A percentile compares a stretch with the other conserved stretches of the same genome.
These are phyloP conservation scores for Promerops cafer DNA, from an alignment of 2,113 vertebrate species.

Conservation along the genomic window DNA sequence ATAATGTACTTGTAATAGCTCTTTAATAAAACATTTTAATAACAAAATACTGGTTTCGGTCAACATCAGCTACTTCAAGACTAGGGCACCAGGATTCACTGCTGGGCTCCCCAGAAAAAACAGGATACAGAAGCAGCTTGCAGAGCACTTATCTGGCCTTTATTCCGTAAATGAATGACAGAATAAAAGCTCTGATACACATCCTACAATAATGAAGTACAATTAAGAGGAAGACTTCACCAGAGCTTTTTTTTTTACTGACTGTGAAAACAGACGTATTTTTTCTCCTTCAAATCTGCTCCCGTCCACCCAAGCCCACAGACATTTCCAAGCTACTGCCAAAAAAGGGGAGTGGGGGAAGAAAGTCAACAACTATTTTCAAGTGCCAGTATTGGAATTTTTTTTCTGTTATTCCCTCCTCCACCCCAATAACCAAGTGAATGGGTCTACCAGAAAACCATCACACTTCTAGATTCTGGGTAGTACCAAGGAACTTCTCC, in stretches of 20 bases:
- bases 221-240: neutral
- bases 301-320: neutral
- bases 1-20: neutral
- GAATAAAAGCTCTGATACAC: neutral
- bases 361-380: neutral
- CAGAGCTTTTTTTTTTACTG: neutral
- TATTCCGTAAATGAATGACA: neutral
- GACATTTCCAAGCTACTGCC: neutral
- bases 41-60: neutral
- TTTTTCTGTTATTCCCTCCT: neutral
- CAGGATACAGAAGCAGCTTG: neutral
- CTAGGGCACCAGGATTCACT: neutral
- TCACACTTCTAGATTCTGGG: neutral
- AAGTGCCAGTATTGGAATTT: neutral
- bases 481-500: neutral
- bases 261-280: neutral
- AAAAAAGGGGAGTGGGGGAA: neutral
- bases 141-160: neutral
- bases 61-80: accelerated
- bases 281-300: neutral
- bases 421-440: neutral
- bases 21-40: neutral
- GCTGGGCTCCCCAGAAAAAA: neutral
- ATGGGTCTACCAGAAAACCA: neutral
- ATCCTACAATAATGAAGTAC: neutral